Evolutionary conservation across 2,113 vertebrate species (phyloP).

Genomic region (Erinaceus europaeus): DNA sequence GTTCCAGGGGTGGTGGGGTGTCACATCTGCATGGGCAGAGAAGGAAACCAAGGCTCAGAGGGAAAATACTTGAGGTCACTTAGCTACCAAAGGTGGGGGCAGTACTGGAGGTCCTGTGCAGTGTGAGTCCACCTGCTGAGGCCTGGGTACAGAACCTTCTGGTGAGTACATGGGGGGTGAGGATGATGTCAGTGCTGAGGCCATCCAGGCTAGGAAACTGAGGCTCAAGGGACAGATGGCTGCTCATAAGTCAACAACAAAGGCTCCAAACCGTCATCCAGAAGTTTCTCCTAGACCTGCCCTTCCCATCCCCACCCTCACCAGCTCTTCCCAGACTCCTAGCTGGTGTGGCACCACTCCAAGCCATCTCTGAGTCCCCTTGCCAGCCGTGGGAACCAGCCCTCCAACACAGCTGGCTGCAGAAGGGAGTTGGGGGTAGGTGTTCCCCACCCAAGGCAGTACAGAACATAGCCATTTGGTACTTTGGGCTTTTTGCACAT

Average conservation of each 20-base stretch:
- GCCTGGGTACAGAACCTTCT: too few relatives aligned
- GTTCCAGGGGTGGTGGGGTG: too few relatives aligned
- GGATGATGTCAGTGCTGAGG: too few relatives aligned
- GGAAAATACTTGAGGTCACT: too few relatives aligned
- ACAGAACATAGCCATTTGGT: neutral
- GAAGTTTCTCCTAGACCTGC: neutral
- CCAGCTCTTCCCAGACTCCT: neutral
- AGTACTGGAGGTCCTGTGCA: too few relatives aligned
- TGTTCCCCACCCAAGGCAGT: neutral
- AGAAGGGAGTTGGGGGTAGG: neutral
- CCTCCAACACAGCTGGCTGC: neutral
- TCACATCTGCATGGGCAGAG: too few relatives aligned
- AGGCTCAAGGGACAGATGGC: neutral
- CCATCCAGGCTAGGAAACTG: neutral
- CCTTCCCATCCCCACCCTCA: fast-evolving
- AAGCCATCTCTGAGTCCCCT: fast-evolving
- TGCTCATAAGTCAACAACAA: neutral
- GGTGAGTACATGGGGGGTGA: too few relatives aligned
- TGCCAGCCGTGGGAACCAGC: neutral
- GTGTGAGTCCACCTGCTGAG: too few relatives aligned
- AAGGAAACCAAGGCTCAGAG: too few relatives aligned
- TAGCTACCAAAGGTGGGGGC: too few relatives aligned
- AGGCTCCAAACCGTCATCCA: neutral
- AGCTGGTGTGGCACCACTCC: fast-evolving
- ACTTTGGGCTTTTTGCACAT: slow-evolving; percentile 37